These are phyloP conservation scores for Cynaeus angustus DNA, from an alignment of 2,888 invertebrate genomes.

Conservation along the genomic window DNA sequence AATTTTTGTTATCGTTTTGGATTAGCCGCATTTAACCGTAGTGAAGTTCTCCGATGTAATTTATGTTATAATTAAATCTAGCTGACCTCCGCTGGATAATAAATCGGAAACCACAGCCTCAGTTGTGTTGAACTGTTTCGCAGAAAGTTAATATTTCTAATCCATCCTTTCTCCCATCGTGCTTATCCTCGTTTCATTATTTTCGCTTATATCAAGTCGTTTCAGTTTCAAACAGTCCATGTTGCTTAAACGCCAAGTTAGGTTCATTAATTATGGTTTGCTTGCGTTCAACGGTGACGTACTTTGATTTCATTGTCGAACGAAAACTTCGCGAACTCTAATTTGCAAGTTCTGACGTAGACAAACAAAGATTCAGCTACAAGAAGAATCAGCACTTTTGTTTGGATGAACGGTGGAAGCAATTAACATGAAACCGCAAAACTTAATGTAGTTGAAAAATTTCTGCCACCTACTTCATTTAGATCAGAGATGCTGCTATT, in stretches of 20 bases:
- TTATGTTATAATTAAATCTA: slow-evolving; percentile 40
- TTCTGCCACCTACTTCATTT: not conserved
- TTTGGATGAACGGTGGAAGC: slow-evolving; percentile 9
- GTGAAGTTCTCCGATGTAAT: slow-evolving; percentile 4
- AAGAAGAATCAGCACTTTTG: slow-evolving; percentile 14
- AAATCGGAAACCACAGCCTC: slow-evolving; percentile 26
- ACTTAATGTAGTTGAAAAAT: slow-evolving; percentile 21
- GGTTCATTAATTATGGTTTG: slow-evolving; percentile 51
- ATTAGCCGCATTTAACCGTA: not conserved
- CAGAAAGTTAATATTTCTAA: slow-evolving; percentile 31
- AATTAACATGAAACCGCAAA: slow-evolving; percentile 26
- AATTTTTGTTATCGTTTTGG: not conserved
- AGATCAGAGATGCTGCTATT: slow-evolving; percentile 2
- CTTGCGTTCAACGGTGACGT: slow-evolving; percentile 43
- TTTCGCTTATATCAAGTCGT: slow-evolving; percentile 6
- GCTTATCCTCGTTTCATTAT: slow-evolving; percentile 23
- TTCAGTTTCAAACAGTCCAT: slow-evolving; percentile 37
- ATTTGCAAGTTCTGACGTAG: slow-evolving; percentile 46
- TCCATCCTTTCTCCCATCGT: slow-evolving; percentile 16
- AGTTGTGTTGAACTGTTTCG: slow-evolving; percentile 20
- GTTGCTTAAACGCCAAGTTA: slow-evolving; percentile 43
- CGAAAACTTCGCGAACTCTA: slow-evolving; percentile 48
- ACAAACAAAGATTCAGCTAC: slow-evolving; percentile 42
- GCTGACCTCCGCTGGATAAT: slow-evolving; percentile 35
- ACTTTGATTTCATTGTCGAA: slow-evolving; percentile 49